Conservation (phyloP, 2,797 vertebrate species). For the Scomberomorus guttatus region DNA sequence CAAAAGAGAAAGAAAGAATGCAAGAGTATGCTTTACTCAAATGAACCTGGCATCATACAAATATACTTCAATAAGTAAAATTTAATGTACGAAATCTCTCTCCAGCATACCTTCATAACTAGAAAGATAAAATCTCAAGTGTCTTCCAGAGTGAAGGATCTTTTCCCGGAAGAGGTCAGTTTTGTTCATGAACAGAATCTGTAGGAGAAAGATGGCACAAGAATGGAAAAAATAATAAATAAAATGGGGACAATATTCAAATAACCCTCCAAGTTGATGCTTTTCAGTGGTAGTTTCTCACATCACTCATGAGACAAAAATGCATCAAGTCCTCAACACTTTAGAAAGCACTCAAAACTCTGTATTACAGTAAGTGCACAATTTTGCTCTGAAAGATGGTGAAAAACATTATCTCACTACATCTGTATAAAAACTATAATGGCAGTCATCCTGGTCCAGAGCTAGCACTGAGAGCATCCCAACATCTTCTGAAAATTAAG, state of each 20-base stretch:
- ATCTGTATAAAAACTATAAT: background rate
- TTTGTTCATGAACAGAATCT: conserved; percentile 88
- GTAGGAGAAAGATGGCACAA: background rate
- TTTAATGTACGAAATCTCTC: background rate
- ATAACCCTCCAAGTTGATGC: background rate
- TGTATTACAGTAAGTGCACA: background rate
- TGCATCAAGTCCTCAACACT: background rate
- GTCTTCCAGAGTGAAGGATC: conserved; percentile 79
- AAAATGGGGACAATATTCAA: background rate
- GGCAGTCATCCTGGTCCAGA: background rate
- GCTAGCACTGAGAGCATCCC: background rate
- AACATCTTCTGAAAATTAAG: background rate
- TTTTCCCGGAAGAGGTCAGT: conserved; percentile 83
- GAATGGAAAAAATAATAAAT: background rate
- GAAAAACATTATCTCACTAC: background rate
- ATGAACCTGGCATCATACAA: no score
- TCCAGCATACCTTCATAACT: conserved; percentile 75
- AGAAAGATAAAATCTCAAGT: conserved; percentile 76
- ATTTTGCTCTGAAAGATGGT: background rate
- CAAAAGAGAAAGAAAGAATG: background rate
- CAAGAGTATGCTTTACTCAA: background rate
- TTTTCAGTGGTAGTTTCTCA: background rate
- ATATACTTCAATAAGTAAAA: background rate
- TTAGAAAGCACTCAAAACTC: background rate
- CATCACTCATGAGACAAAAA: background rate